A percentile compares a stretch with the other conserved stretches of the same genome.
These are phyloP conservation scores for Accipiter cooperii DNA, from an alignment of 2,113 vertebrate genomes.

Conservation along the genomic window DNA sequence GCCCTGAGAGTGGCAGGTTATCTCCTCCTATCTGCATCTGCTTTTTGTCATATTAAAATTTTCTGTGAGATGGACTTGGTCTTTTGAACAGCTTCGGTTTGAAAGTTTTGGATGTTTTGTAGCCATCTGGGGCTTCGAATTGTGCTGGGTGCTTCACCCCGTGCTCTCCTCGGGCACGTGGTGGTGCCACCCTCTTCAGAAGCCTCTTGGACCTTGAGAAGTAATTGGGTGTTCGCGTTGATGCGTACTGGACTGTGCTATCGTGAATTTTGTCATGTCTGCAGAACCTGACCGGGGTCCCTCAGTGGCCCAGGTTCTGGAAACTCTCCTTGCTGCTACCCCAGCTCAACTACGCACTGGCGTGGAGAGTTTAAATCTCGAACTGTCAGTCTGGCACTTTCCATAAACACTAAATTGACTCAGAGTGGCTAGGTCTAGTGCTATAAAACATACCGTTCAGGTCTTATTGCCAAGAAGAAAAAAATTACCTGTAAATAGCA, in stretches of 20 bases:
- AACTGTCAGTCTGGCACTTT: constrained; percentile 32
- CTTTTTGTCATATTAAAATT: background rate
- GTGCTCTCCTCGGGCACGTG: accelerated
- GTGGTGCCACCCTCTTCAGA: background rate
- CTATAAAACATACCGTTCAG: constrained; percentile 39
- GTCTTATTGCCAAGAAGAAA: constrained; percentile 46
- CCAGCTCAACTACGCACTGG: background rate
- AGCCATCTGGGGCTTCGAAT: background rate
- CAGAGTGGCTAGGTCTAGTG: constrained; percentile 11
- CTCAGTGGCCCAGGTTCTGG: background rate
- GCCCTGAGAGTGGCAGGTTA: background rate
- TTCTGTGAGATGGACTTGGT: background rate
- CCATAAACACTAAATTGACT: constrained; percentile 53
- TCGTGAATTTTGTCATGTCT: background rate
- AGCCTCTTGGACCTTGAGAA: background rate
- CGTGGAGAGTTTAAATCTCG: background rate
- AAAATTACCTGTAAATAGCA: constrained; percentile 42
- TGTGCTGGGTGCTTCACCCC: background rate
- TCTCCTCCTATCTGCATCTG: background rate
- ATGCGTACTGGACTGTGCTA: background rate
- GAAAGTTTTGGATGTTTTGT: background rate
- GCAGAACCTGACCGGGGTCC: background rate
- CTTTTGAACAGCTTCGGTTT: background rate
- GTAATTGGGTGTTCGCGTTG: accelerated
- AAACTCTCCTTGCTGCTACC: background rate